Percentiles rank a stretch among this genome's conserved stretches.
Evolutionary conservation across 2,797 vertebrate genomes (phyloP).

Genomic region (Mormyrops attenuatus): DNA sequence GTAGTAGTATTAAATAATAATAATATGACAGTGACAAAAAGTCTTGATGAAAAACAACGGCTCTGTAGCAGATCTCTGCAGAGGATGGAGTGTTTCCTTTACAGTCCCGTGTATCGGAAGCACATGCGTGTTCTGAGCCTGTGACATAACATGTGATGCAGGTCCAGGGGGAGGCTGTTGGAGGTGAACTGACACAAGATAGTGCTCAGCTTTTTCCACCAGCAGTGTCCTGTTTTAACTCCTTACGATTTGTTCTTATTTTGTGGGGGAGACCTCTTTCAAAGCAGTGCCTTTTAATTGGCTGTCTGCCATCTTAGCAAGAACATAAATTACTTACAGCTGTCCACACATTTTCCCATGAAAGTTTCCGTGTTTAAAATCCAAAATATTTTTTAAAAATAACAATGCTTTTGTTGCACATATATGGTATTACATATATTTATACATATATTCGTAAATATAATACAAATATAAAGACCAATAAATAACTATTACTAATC

Average conservation of each 20-base stretch:
- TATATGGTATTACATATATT: background rate
- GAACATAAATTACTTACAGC: constrained; percentile 8
- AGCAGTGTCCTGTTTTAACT: constrained; percentile 25
- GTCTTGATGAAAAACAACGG: background rate
- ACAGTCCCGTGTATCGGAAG: constrained; percentile 68
- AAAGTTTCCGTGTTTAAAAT: background rate
- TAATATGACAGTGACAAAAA: background rate
- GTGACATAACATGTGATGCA: constrained; percentile 24
- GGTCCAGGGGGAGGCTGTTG: constrained; percentile 28
- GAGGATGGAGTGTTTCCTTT: constrained; percentile 52
- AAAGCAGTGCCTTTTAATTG: constrained; percentile 9
- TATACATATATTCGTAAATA: background rate
- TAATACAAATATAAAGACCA: background rate
- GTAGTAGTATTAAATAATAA: background rate
- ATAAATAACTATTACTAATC: background rate
- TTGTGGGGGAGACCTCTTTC: background rate
- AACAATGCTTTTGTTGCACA: background rate
- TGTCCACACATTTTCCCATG: background rate
- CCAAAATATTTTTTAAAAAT: background rate
- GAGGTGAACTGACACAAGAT: constrained; percentile 19
- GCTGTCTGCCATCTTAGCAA: background rate
- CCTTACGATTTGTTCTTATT: constrained; percentile 25
- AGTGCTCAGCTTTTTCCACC: constrained; percentile 2
- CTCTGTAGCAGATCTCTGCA: background rate
- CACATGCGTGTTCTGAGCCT: constrained; percentile 54